phyloP scores from a whole-genome alignment of 2,888 invertebrate species.

The Diabrotica balteata region DNA sequence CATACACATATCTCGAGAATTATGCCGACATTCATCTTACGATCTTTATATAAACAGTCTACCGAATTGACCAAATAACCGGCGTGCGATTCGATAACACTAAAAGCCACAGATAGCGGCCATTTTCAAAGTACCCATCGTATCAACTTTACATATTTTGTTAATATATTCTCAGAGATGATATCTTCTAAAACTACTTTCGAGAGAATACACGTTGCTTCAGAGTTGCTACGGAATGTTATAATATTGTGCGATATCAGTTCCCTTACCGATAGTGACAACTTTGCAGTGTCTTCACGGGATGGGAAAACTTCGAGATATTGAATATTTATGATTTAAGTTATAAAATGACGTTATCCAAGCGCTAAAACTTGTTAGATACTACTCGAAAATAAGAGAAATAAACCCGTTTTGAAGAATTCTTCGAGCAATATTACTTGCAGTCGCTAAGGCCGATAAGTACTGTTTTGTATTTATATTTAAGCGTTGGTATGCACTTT shows the following conservation, averaged over 20 bases:
- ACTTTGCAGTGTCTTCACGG: constrained; percentile 28
- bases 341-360: constrained; percentile 35
- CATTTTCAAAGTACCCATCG: constrained; percentile 23
- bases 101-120: constrained; percentile 26
- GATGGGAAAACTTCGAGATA: constrained; percentile 36
- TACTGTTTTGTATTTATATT: no score
- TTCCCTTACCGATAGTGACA: constrained; percentile 34
- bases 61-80: constrained; percentile 24
- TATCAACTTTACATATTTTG: constrained; percentile 29
- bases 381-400: background rate
- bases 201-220: constrained; percentile 26
- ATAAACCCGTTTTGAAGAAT: background rate
- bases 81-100: constrained; percentile 20
- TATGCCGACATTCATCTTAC: constrained; percentile 22
- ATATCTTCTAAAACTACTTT: constrained; percentile 25
- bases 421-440: no score
- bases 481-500: no score
- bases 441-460: no score
- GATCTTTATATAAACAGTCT: constrained; percentile 17
- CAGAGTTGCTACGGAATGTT: constrained; percentile 25
- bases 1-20: constrained; percentile 21
- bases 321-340: constrained; percentile 45
- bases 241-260: constrained; percentile 28
- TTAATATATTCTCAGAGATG: constrained; percentile 27
- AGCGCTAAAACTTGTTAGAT: constrained; percentile 12